Percentiles rank a stretch among this genome's conserved stretches.
phyloP scores from a whole-genome alignment of 1,140 invertebrate genomes.

The Ectropis grisescens region DNA sequence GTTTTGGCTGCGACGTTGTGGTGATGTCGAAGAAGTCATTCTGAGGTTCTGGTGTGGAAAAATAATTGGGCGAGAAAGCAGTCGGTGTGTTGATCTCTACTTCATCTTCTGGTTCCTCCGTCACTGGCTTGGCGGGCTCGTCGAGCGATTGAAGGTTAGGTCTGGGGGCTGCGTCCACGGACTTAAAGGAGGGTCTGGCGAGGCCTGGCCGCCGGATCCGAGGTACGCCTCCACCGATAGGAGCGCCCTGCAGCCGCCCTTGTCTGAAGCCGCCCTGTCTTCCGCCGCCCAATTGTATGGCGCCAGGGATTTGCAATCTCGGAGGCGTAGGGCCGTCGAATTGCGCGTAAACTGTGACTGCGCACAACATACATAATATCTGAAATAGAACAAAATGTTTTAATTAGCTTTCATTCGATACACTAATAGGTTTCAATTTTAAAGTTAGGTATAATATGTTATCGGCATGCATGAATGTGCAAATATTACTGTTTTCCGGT shows the following conservation, averaged over 20 bases:
- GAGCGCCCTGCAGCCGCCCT: slow-evolving; percentile 40
- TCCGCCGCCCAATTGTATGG: slow-evolving; percentile 57
- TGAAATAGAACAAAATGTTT: slow-evolving; percentile 26
- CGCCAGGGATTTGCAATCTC: slow-evolving; percentile 74
- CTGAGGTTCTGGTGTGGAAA: slow-evolving; percentile 51
- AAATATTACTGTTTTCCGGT: too few species aligned
- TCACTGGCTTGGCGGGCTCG: slow-evolving; percentile 70
- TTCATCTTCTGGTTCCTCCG: slow-evolving; percentile 72
- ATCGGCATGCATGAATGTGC: too few species aligned
- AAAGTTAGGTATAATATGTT: too few species aligned
- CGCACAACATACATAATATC: slow-evolving; percentile 62
- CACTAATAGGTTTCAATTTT: too few species aligned
- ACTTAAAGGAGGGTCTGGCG: slow-evolving; percentile 68
- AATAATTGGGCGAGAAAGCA: slow-evolving; percentile 39
- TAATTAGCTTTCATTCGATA: too few species aligned
- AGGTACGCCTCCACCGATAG: slow-evolving; percentile 28
- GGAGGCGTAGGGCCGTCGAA: slow-evolving; percentile 65
- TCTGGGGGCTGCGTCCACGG: slow-evolving; percentile 59
- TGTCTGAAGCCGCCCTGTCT: slow-evolving; percentile 53
- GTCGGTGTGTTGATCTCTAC: slow-evolving; percentile 58
- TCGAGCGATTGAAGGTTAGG: slow-evolving; percentile 66
- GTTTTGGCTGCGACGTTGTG: slow-evolving; percentile 61
- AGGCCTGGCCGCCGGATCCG: slow-evolving; percentile 65
- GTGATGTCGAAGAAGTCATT: slow-evolving; percentile 59
- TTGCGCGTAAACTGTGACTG: slow-evolving; percentile 62